A percentile compares a stretch with the other conserved stretches of the same genome.
Conservation (phyloP, 2,797 vertebrate genomes). For the Sciurus vulgaris region DNA sequence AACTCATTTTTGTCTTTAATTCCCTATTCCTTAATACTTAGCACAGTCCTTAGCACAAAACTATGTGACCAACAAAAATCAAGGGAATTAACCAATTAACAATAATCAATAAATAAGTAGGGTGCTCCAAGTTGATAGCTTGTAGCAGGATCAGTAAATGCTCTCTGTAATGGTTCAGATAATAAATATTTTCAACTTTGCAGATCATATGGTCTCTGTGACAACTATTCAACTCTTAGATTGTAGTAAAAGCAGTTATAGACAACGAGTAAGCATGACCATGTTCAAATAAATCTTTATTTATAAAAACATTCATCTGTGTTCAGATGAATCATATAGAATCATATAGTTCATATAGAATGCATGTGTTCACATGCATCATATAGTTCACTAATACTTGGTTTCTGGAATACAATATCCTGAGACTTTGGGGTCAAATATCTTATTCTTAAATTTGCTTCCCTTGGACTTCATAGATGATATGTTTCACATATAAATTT, state of each 20-base stretch:
- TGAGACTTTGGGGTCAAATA: background rate
- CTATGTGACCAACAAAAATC: background rate
- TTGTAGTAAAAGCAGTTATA: background rate
- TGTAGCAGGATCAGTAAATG: background rate
- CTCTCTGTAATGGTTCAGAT: background rate
- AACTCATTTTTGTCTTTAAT: background rate
- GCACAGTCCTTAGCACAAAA: background rate
- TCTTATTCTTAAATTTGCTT: background rate
- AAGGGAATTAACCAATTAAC: slow-evolving; percentile 9
- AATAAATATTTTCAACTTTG: slow-evolving; percentile 35
- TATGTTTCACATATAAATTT: background rate
- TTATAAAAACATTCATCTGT: background rate
- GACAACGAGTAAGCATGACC: background rate
- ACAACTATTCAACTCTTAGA: background rate
- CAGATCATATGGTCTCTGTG: background rate
- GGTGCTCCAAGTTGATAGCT: background rate
- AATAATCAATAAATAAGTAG: background rate
- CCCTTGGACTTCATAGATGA: background rate
- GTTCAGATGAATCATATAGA: background rate
- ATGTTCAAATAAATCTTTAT: background rate
- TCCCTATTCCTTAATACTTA: background rate
- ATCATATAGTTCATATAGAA: background rate
- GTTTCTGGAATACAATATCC: background rate
- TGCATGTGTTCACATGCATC: no score
- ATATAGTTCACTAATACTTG: background rate